Evolutionary conservation across 2,888 invertebrate species (phyloP), one percentile per base, ranked within the genome.

Genomic region (Alcis repandata): DNA sequence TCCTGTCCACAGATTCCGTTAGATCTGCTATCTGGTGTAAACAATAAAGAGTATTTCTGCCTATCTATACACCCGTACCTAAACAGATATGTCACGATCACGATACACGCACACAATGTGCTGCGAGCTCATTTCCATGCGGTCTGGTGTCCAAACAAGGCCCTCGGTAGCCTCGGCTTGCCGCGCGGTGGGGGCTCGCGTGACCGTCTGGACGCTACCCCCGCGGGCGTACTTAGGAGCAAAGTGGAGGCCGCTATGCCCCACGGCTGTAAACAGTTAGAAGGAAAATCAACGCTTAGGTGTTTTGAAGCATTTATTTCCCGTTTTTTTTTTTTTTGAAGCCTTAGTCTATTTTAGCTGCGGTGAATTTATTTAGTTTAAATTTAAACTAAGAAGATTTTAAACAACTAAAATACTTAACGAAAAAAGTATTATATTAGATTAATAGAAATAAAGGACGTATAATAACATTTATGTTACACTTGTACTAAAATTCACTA

Each of bases 81-180:
- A 49, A 64, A 43, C 53, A 60, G 63, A 71, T 69, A 69, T 67
- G 60, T 71, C 53, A 63, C 59, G 49, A 70, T 65, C 65, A 6
- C 27, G 45, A 43, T n/a, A 57, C 51, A 59, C 41, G 53, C 60
- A 65, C 65, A 71, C 64, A 68, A 61, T 64, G 59, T 60, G 62
- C 67, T 11, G 9, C 59, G 17, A 59, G 41, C 59, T 71, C 69
- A 73, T 71, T 73, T 63, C 57, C 71, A 73, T 73, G 65, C 27
- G 67, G 66, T 66, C 58, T 49, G 60, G 45, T 70, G 66, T 68
- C 68, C 64, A 70, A 72, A 72, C 69, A 69, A 65, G 70, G 70
- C 68, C 40, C 43, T 43, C 51, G 33, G 41, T 43, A 19, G 33
- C 52, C 46, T 48, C 48, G 36, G 58, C 20, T 48, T 48, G 46